These are phyloP conservation scores for Neoaliturus tenellus DNA, from an alignment of 2,888 invertebrate genomes.

Conservation along the genomic window DNA sequence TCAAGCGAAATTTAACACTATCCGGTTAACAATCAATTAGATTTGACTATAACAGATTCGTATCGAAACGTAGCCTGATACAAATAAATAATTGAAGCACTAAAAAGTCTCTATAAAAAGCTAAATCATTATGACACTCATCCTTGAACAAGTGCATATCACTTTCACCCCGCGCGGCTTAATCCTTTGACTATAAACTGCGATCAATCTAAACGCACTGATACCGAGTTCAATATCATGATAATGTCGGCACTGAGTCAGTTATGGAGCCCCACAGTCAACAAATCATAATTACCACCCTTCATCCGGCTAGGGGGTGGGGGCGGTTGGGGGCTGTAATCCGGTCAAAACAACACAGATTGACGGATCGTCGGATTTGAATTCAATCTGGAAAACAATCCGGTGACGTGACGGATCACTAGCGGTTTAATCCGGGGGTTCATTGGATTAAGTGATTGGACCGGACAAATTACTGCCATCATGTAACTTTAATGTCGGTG, in stretches of 20 bases:
- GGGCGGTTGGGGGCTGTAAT: not conserved
- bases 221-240: constrained; percentile 21
- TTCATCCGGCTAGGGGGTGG: not conserved
- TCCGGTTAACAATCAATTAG: too few species aligned
- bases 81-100: too few species aligned
- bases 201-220: constrained; percentile 19
- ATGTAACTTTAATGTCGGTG: not conserved
- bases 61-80: too few species aligned
- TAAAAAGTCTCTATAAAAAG: too few species aligned
- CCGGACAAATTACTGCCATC: not conserved
- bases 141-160: too few species aligned
- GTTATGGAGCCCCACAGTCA: constrained; percentile 9
- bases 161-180: not conserved
- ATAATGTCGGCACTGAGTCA: constrained; percentile 5
- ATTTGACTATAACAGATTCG: too few species aligned
- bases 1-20: too few species aligned
- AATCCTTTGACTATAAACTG: not conserved
- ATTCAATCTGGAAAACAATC: constrained; percentile 28
- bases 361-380: constrained; percentile 21
- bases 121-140: too few species aligned
- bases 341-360: constrained; percentile 31
- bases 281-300: constrained; percentile 43
- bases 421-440: not conserved
- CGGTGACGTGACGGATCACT: constrained; percentile 21
- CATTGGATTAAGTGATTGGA: not conserved